Evolutionary conservation across 2,113 vertebrate species (phyloP).

Genomic region (Neodontobutis hainanensis): DNA sequence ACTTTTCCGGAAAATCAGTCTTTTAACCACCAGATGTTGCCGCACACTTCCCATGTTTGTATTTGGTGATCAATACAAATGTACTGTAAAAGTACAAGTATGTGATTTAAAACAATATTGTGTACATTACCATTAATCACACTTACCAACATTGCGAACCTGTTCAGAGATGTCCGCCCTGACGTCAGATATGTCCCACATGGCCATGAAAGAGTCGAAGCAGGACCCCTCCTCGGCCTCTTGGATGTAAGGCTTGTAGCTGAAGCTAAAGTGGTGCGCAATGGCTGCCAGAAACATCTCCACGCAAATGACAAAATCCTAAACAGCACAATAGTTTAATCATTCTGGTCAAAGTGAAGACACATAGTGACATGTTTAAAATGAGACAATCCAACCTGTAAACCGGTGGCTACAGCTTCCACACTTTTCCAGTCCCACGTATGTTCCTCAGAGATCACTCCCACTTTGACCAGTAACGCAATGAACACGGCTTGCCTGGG

Average conservation of each 20-base stretch:
- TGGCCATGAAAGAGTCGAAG: constrained; percentile 96
- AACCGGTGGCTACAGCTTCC: constrained; percentile 94
- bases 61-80: no score
- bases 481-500: constrained; percentile 95
- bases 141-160: constrained; percentile 96
- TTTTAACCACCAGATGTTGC: no score
- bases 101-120: no score
- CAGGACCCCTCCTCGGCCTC: constrained; percentile 96
- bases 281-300: constrained; percentile 98
- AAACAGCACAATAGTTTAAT: neutral
- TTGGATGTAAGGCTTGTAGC: constrained; percentile 96
- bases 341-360: neutral
- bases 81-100: neutral
- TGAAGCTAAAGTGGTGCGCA: constrained; percentile 96
- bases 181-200: constrained; percentile 98
- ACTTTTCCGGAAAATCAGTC: no score
- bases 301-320: constrained; percentile 98
- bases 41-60: no score
- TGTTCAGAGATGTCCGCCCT: constrained; percentile 96
- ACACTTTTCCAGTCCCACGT: constrained; percentile 96
- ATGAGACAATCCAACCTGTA: constrained; percentile 81
- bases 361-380: neutral
- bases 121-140: no score
- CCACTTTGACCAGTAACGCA: constrained; percentile 93
- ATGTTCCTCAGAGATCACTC: constrained; percentile 89